Evolutionary conservation across 2,888 invertebrate species (phyloP), one percentile per base, ranked within the genome.

Genomic region (Arge pagana): DNA sequence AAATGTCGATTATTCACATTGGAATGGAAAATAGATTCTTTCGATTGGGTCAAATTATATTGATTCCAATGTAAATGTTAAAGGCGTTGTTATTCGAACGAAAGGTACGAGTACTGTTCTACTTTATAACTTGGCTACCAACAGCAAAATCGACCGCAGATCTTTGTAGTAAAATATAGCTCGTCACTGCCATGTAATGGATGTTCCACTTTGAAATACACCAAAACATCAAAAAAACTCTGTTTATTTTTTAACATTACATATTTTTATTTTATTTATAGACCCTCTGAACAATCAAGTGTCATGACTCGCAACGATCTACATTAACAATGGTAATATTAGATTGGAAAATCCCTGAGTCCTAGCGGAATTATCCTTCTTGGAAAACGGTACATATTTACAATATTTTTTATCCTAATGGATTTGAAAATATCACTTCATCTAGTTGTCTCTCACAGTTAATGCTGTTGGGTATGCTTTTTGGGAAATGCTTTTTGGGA

Each of bases 131-230:
- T 15, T n/a, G n/a, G n/a, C n/a, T n/a, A 45, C 21, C 13, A 45
- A 33, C 23, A 45, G 13, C 8, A 45, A 31, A 45, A 35, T 45
- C n/a, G 33, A 33, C 31, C 24, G 33, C 21, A 33, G 45, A 24
- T 45, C 45, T 45, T 45, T 45, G 45, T 45, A 45, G 45, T 36
- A 45, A 55, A 53, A 58, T 57, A 57, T 54, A 62, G 60, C 62
- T 57, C 58, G 56, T 61, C 62, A 62, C 62, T 62, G 62, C 62
- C 62, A 62, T 56, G 52, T 60, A 57, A 57, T 56, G 54, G 48
- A 55, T 43, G 43, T 50, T 35, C 43, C 41, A 50, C 50, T 50
- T 50, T 43, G 41, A 50, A 50, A 35, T 41, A 35, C 23, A 50
- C 40, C 50, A 42, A 42, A 33, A 30, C 19, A 31, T 30, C 11